Percentiles rank a stretch among this genome's conserved stretches.
These are phyloP conservation scores for Branchinecta lindahli DNA, from an alignment of 1,140 invertebrate species.

Conservation along the genomic window DNA sequence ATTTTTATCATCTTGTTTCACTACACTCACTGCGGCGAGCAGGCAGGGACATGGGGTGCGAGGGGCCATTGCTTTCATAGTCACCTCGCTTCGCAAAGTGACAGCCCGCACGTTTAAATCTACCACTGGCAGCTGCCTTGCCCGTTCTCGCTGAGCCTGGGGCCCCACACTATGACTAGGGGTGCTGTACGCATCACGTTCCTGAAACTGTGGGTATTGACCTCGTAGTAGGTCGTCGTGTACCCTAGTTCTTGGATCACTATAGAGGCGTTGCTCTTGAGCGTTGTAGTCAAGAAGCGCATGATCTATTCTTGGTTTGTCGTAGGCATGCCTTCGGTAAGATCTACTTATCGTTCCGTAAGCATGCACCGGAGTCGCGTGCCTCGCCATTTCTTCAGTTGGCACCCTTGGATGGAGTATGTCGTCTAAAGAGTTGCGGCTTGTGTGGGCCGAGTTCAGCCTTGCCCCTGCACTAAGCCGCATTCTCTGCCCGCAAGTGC, in stretches of 20 bases:
- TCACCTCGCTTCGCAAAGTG: neutral
- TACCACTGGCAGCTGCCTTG: neutral
- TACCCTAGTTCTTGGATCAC: neutral
- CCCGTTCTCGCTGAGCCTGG: neutral
- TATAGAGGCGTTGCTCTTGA: neutral
- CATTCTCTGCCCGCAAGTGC: constrained; percentile 21
- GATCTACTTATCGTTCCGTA: neutral
- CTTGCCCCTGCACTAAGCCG: neutral
- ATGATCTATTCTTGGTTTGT: neutral
- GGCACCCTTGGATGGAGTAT: neutral
- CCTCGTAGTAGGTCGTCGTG: neutral
- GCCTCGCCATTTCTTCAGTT: neutral
- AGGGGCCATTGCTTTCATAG: neutral
- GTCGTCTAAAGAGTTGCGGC: neutral
- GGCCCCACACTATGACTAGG: neutral
- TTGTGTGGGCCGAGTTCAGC: neutral
- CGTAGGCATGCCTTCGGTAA: neutral
- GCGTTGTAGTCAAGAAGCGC: constrained; percentile 7
- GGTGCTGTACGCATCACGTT: neutral
- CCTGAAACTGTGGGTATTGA: neutral
- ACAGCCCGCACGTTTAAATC: neutral
- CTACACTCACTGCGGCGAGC: neutral
- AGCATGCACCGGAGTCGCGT: neutral
- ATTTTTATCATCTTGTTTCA: constrained; percentile 1
- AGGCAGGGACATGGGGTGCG: neutral